Conservation (phyloP, 2,888 invertebrate species). For the Aelia acuminata region DNA sequence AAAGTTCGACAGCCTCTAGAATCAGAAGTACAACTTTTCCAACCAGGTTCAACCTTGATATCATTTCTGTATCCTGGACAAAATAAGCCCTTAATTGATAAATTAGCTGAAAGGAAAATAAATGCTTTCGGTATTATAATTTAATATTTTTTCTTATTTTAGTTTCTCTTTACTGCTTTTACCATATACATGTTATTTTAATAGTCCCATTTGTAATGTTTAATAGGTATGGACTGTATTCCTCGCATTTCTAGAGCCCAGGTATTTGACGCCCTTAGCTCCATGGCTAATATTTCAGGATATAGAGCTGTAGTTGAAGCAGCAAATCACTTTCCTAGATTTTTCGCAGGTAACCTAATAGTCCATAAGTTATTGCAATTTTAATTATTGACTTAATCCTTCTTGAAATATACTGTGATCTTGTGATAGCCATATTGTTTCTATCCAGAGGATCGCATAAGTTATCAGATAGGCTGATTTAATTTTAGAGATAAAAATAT, state of each 20-base stretch:
- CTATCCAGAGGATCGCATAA: too few species aligned
- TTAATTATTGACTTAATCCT: not conserved
- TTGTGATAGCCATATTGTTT: too few species aligned
- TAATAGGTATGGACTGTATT: constrained; percentile 87
- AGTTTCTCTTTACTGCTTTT: not conserved
- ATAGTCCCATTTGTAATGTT: not conserved
- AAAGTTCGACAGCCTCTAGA: constrained; percentile 82
- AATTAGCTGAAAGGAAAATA: constrained; percentile 78
- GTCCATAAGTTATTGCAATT: not conserved
- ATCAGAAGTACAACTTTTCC: constrained; percentile 78
- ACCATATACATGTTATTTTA: constrained; percentile 49
- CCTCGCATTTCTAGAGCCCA: constrained; percentile 91
- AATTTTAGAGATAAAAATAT: too few species aligned
- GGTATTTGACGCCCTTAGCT: constrained; percentile 90
- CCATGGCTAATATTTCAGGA: constrained; percentile 92
- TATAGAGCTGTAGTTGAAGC: constrained; percentile 92
- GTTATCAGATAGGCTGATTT: too few species aligned
- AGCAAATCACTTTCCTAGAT: constrained; percentile 89
- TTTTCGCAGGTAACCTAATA: constrained; percentile 80
- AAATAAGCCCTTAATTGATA: constrained; percentile 81
- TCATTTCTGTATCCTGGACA: constrained; percentile 89
- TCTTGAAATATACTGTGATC: not conserved
- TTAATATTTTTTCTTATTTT: not conserved
- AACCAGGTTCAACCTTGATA: constrained; percentile 79
- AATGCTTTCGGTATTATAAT: constrained; percentile 81